Percentiles rank a stretch among this genome's conserved stretches.
phyloP scores from a whole-genome alignment of 1,140 invertebrate species.

The Odontomachus brunneus region DNA sequence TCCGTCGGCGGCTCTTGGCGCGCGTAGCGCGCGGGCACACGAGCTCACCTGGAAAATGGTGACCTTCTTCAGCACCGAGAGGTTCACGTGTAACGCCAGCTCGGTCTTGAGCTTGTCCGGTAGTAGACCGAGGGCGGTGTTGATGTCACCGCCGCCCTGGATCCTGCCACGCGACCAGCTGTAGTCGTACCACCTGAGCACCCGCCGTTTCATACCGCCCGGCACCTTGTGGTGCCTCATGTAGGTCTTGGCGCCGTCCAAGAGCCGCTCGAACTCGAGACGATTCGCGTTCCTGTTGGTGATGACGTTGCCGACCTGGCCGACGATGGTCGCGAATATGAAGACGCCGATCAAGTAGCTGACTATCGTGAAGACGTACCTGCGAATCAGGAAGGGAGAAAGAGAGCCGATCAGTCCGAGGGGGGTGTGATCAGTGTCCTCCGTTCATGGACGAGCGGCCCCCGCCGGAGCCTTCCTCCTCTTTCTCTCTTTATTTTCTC shows the following conservation, averaged over 20 bases:
- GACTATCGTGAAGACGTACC: slow-evolving; percentile 98
- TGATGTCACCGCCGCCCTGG: slow-evolving; percentile 97
- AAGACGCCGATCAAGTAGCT: slow-evolving; percentile 99
- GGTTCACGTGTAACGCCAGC: slow-evolving; percentile 97
- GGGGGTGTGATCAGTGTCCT: slow-evolving; percentile 69
- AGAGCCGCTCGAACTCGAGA: slow-evolving; percentile 96
- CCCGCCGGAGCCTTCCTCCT: slow-evolving; percentile 83
- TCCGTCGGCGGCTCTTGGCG: background rate
- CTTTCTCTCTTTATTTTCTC: slow-evolving; percentile 67
- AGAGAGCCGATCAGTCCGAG: slow-evolving; percentile 78
- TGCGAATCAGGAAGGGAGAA: slow-evolving; percentile 86
- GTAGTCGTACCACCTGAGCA: slow-evolving; percentile 98
- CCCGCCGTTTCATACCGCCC: slow-evolving; percentile 96
- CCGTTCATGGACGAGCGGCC: slow-evolving; percentile 81
- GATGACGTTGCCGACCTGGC: slow-evolving; percentile 98
- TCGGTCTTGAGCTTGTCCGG: slow-evolving; percentile 99
- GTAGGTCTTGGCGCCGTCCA: slow-evolving; percentile 98
- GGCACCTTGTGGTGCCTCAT: slow-evolving; percentile 99
- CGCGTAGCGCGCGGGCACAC: background rate
- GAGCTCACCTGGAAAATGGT: slow-evolving; percentile 84
- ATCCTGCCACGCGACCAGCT: slow-evolving; percentile 98
- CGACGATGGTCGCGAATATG: slow-evolving; percentile 99
- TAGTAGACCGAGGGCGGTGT: slow-evolving; percentile 95
- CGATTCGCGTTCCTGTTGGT: slow-evolving; percentile 98
- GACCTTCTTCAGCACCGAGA: slow-evolving; percentile 98